Evolutionary conservation across 2,113 vertebrate genomes (phyloP), one percentile per base, ranked within the genome.

Genomic region (Micronisus gabar): DNA sequence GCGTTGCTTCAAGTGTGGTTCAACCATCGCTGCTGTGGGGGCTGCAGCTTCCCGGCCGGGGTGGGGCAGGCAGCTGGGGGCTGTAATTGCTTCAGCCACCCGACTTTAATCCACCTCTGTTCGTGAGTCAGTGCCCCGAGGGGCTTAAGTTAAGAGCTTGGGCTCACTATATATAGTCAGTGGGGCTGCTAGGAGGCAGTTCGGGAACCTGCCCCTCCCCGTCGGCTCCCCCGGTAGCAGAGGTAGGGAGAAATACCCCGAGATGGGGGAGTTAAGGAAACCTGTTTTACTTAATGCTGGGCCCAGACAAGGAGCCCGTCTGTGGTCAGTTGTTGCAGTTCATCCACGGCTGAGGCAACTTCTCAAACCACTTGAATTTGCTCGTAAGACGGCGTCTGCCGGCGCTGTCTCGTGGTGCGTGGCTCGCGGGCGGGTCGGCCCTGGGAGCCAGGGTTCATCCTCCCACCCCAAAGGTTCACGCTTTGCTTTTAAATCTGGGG

Each of bases 41-140:
- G 96, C 95, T 92, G 95, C 91, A 87, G 93, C 85, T 81, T 38
- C 96, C 76, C 52, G 68, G 78, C 88, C 47, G 23, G 96, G 96
- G 88, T 62, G 95, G 70, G 95, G 92, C 94, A 19, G 93, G 18
- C 88, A 63, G 94, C 94, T 91, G 89, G 79, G 89, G 90, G 96
- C 89, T 65, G 95, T 7, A 3, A 93, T 93, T 93, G 96, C 92
- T 23, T 47, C 95, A 93, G 96, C 96, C 90, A 11, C 76, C 89
- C 41, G 6, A 18, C 92, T 97, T 96, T 84, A 34, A 96, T 96
- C 79, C 81, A 38, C 55, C 86, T 15, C 87, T 7, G 16, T 2
- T 2, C 2, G 0, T 96, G 96, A 97, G 68, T 95, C 96, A 96
- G 84, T 1, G 87, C 84, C 96, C 83, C 9, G 4, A 38, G 73